Evolutionary conservation across 2,797 vertebrate genomes (phyloP).

Genomic region (Pempheris klunzingeri): DNA sequence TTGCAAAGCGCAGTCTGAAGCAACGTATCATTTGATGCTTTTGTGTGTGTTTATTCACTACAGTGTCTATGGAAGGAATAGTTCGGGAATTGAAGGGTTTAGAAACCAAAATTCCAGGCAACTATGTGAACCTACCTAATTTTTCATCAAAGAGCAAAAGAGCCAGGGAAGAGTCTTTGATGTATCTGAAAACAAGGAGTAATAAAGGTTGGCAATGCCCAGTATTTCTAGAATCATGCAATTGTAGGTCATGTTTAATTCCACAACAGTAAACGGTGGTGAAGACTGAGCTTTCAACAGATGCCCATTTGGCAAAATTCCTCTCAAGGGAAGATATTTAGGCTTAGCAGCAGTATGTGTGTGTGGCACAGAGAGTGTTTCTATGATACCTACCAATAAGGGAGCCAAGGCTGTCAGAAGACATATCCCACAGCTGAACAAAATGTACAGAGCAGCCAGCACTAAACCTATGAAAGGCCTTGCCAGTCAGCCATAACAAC

Average conservation of each 20-base stretch:
- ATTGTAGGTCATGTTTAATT: conserved; percentile 35
- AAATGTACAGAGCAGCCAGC: conserved; percentile 66
- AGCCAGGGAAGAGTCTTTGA: not conserved
- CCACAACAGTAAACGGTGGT: conserved; percentile 27
- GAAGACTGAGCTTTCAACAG: conserved; percentile 24
- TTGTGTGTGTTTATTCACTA: not conserved
- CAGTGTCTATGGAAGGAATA: not conserved
- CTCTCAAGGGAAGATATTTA: conserved; percentile 48
- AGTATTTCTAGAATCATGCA: not conserved
- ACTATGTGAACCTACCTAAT: not conserved
- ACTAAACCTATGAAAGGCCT: conserved; percentile 75
- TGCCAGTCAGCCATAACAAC: conserved; percentile 66
- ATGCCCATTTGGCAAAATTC: conserved; percentile 40
- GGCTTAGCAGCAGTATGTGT: conserved; percentile 35
- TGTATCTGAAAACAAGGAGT: conserved; percentile 12
- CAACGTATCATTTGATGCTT: not conserved
- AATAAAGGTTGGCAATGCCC: not conserved
- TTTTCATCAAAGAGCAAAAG: conserved; percentile 24
- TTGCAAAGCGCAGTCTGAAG: not conserved
- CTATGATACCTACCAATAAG: conserved; percentile 42
- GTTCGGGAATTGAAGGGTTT: not conserved
- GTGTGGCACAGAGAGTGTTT: conserved; percentile 26
- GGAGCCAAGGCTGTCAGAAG: conserved; percentile 49
- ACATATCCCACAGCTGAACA: conserved; percentile 59
- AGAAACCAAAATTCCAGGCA: not conserved